A percentile compares a stretch with the other conserved stretches of the same genome.
phyloP scores from a whole-genome alignment of 30 jellyfish, hydroid and myxozoan genomes.

The Aurelia aurita complex sp. Pacific region DNA sequence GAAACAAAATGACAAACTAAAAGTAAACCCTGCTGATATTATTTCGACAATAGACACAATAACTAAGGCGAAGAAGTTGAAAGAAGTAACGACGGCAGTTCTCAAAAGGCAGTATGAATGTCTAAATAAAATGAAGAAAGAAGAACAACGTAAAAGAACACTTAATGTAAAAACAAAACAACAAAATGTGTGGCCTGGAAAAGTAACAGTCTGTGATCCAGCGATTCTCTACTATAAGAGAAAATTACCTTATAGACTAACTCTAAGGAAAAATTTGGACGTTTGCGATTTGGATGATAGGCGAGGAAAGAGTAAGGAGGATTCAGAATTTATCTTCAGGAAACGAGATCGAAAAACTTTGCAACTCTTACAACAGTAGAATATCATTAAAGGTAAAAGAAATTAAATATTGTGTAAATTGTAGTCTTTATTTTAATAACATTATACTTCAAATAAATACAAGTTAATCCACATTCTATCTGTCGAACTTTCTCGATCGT shows the following conservation, averaged over 20 bases:
- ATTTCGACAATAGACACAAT: neutral
- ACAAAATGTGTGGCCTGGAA: slow-evolving; percentile 2
- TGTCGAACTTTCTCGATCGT: too few relatives aligned
- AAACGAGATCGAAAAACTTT: slow-evolving; percentile 7
- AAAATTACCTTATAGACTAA: too few relatives aligned
- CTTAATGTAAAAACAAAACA: slow-evolving; percentile 4
- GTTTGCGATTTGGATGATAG: slow-evolving; percentile 9
- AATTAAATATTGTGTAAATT: neutral
- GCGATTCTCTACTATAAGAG: neutral
- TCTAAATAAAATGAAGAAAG: neutral
- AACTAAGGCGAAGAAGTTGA: neutral
- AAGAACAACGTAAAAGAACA: too few relatives aligned
- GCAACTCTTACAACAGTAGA: neutral
- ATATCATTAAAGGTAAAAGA: neutral
- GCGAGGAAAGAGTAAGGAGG: slow-evolving; percentile 6
- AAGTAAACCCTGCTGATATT: slow-evolving; percentile 5
- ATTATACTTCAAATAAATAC: too few relatives aligned
- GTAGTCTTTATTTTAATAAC: too few relatives aligned
- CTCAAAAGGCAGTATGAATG: neutral
- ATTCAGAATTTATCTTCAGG: slow-evolving; percentile 15
- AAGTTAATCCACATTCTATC: too few relatives aligned
- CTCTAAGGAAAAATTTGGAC: neutral
- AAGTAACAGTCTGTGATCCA: neutral
- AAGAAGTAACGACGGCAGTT: neutral
- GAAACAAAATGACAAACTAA: neutral